Evolutionary conservation across 2,888 invertebrate species (phyloP).

Genomic region (Oligia strigilis): DNA sequence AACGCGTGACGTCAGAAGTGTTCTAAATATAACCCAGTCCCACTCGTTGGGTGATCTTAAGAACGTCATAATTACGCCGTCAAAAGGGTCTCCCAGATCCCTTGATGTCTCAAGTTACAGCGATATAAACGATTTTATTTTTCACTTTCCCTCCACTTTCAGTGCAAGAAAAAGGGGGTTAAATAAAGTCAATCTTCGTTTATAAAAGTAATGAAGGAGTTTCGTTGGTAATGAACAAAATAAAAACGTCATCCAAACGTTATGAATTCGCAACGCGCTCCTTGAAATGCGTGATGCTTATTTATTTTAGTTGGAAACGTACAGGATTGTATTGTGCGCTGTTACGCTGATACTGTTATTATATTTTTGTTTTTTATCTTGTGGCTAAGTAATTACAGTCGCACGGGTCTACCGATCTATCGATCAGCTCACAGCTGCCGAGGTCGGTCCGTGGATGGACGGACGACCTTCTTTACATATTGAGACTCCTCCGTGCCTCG

Average conservation of each 20-base stretch:
- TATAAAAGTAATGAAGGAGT: slow-evolving; percentile 75
- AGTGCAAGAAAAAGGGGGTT: slow-evolving; percentile 43
- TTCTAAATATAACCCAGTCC: slow-evolving; percentile 24
- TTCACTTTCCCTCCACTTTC: slow-evolving; percentile 19
- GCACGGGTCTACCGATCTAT: background rate
- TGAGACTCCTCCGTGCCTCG: background rate
- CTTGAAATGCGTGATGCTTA: slow-evolving; percentile 75
- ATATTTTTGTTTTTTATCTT: background rate
- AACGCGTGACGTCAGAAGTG: background rate
- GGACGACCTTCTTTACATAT: background rate
- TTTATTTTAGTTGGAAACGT: slow-evolving; percentile 71
- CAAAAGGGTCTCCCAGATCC: slow-evolving; percentile 11
- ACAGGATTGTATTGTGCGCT: slow-evolving; percentile 55
- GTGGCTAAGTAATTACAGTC: background rate
- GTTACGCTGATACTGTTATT: background rate
- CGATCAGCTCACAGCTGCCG: background rate
- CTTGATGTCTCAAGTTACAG: slow-evolving; percentile 31
- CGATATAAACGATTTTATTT: slow-evolving; percentile 32
- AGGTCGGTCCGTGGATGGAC: background rate
- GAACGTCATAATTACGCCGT: slow-evolving; percentile 22
- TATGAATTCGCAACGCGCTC: slow-evolving; percentile 85
- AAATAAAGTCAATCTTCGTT: slow-evolving; percentile 66
- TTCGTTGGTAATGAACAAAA: slow-evolving; percentile 80
- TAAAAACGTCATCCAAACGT: slow-evolving; percentile 82
- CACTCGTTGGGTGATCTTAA: slow-evolving; percentile 7